phyloP scores from a whole-genome alignment of 2,888 invertebrate species.

The Parnassius glacialis region DNA sequence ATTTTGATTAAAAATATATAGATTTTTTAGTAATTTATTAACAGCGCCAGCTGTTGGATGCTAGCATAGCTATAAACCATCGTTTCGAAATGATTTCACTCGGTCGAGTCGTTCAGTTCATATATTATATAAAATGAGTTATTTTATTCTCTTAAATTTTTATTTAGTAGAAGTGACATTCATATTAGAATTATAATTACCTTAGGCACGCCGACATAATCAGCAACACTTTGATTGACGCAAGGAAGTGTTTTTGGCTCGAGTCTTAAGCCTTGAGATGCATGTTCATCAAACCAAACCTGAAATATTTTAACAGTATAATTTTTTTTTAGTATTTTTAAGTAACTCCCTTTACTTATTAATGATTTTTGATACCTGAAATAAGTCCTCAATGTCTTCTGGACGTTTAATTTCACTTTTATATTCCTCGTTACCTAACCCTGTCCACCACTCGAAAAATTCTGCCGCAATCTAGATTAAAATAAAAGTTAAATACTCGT shows the following conservation, averaged over 20 bases:
- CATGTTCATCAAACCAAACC: slow-evolving; percentile 77
- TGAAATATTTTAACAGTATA: slow-evolving; percentile 34
- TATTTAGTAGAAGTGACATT: no score
- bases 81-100: no score
- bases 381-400: slow-evolving; percentile 78
- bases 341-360: neutral
- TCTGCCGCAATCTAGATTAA: slow-evolving; percentile 71
- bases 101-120: no score
- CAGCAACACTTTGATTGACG: slow-evolving; percentile 61
- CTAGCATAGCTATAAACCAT: no score
- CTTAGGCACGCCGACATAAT: slow-evolving; percentile 49
- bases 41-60: no score
- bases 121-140: no score
- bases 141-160: no score
- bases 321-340: neutral
- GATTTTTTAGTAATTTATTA: no score
- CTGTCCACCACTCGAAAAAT: slow-evolving; percentile 79
- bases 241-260: slow-evolving; percentile 69
- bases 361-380: slow-evolving; percentile 57
- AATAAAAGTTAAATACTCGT: no score
- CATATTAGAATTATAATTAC: slow-evolving; percentile 35
- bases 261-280: slow-evolving; percentile 64
- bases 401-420: slow-evolving; percentile 73
- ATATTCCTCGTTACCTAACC: slow-evolving; percentile 70
- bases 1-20: no score